Base-by-base conservation (phyloP, 1,140 invertebrate species). In the Drosophila malerkotliana region DNA sequence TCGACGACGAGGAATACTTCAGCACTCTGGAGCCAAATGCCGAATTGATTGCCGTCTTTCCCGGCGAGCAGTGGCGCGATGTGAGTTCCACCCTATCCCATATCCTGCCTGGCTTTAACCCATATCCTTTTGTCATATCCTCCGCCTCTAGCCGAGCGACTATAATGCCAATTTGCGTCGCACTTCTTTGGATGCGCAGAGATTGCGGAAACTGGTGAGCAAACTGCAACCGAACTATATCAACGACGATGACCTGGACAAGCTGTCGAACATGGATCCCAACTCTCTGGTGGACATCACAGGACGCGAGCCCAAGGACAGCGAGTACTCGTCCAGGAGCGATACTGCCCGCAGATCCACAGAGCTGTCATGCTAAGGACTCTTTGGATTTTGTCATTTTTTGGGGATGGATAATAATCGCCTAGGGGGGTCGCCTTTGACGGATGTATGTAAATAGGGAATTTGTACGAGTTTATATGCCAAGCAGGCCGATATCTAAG, bases 1-100 rank as follows among this genome's bases (percentile, higher is more conserved):
- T 97, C 18, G 97, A 97, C 78, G 96, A 97, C 83, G 96, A 97
- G 90, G 96, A 97, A 91, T 97, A 97, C 92, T 97, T 97, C 90
- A 95, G 94, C 44, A 97, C 96, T 5, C 92, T 97, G 71, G 96
- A 97, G 81, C 94, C 94, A 56, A 96, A 97, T 88, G 97, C 96
- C 4, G 95, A 94, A 84, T 92, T 97, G 62, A 97, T 97, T 96
- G 93, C 97, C 15, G 93, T 97, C 45, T 94, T 94, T 59, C 94
- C 94, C 10, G 94, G 94, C 67, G 94, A 97, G 91, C 95, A 95
- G 79, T 97, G 96, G 96, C 92, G 93, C 41, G 91, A 92, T 75
- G 91, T 92, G 76, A 91, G 91, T 82, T 26, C 28, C 9, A 28
- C 12, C 9, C 21, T 6, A 15, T 3, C n/a, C 6, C 14, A 48